These are phyloP conservation scores for Mythimna impura DNA, from an alignment of 2,888 invertebrate genomes.

Conservation along the genomic window DNA sequence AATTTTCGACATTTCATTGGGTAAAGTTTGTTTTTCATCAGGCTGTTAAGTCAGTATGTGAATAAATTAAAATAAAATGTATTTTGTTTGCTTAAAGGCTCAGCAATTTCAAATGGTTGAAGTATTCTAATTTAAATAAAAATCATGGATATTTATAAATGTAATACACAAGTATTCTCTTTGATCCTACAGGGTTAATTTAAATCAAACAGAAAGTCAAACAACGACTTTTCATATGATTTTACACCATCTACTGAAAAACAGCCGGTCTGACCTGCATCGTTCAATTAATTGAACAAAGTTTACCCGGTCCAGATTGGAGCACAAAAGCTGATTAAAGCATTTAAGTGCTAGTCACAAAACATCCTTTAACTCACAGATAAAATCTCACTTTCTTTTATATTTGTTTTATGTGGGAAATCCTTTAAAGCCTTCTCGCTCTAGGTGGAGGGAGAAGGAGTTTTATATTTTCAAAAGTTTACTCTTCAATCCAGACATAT, in stretches of 20 bases:
- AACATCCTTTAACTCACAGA: too few relatives aligned
- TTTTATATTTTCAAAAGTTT: too few relatives aligned
- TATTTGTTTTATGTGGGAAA: too few relatives aligned
- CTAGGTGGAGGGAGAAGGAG: too few relatives aligned
- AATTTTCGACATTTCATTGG: conserved; percentile 3
- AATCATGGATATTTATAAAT: neutral
- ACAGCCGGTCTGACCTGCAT: conserved; percentile 3
- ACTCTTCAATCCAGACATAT: too few relatives aligned
- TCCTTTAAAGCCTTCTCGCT: too few relatives aligned
- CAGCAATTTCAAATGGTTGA: neutral
- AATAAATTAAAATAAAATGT: neutral
- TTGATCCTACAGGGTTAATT: neutral
- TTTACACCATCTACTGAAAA: neutral
- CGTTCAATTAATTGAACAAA: conserved; percentile 38
- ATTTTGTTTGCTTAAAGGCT: neutral
- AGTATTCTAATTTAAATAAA: neutral
- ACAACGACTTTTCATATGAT: neutral
- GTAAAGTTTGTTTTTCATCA: neutral
- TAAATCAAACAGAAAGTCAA: neutral
- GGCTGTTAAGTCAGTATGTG: neutral
- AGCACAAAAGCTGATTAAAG: too few relatives aligned
- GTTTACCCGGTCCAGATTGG: too few relatives aligned
- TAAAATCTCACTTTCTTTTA: too few relatives aligned
- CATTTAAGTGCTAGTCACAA: too few relatives aligned
- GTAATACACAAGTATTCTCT: neutral